Percentiles rank a stretch among this genome's conserved stretches.
phyloP scores from a whole-genome alignment of 2,113 vertebrate species.

The Chloebia gouldiae region DNA sequence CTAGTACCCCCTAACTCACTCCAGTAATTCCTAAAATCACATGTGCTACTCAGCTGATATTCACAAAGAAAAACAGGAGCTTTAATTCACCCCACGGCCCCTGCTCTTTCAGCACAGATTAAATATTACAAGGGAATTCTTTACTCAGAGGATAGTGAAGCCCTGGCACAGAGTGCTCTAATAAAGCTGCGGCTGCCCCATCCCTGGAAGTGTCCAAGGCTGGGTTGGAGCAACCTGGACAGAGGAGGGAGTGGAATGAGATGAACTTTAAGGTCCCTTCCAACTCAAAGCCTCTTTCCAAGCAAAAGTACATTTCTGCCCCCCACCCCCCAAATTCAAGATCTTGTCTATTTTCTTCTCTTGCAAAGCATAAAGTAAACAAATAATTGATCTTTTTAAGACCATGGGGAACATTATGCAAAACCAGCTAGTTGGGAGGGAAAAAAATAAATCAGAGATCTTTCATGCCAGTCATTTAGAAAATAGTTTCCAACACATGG shows the following conservation, averaged over 20 bases:
- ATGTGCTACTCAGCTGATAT: background rate
- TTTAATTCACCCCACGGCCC: background rate
- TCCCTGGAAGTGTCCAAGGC: background rate
- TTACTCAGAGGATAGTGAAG: background rate
- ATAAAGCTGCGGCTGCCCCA: background rate
- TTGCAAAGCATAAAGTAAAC: background rate
- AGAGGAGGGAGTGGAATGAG: accelerated
- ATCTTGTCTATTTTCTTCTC: background rate
- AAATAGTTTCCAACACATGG: background rate
- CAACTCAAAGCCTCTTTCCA: background rate
- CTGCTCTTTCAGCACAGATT: background rate
- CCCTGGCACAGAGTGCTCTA: background rate
- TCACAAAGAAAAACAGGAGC: background rate
- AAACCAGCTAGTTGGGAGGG: background rate
- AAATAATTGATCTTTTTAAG: background rate
- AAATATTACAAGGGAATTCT: background rate
- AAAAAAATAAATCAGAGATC: background rate
- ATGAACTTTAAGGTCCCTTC: background rate
- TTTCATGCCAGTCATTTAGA: background rate
- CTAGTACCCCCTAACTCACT: background rate
- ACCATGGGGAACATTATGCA: background rate
- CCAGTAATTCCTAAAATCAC: background rate
- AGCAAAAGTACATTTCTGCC: background rate
- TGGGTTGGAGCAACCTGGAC: background rate
- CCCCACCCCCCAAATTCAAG: background rate